Base-by-base conservation (phyloP, 2,113 vertebrate species). In the Fulica atra region DNA sequence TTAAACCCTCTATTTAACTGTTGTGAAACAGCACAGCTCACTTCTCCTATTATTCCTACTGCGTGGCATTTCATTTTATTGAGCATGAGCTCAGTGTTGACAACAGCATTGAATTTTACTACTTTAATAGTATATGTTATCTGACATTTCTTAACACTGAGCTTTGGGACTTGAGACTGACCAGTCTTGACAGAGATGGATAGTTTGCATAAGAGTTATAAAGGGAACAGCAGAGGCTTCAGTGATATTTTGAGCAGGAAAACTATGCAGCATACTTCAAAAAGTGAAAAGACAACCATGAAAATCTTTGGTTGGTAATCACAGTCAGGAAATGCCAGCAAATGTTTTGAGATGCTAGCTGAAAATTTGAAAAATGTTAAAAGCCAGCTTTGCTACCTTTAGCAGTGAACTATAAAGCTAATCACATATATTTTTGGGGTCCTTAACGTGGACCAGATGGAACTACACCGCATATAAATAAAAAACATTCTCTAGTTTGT, bases 291-390 rank as follows among this genome's bases (percentile, higher is more conserved):
- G 80, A 79, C 57, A 66, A 54, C 61, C 36, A 78, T 60, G 25
- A 44, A 84, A 93, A 84, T 89, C 59, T 86, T 94, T 28, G 65
- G 78, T 88, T 87, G 88, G 57, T 93, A 86, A 35, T 79, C 95
- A 93, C 1, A 86, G 53, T 77, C 70, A 81, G 60, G 72, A 96
- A 93, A 94, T 92, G 79, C 81, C 74, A 66, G 88, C 92, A 90
- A 92, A 60, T 94, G 73, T 65, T 89, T 96, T 66, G 80, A 96
- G 92, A 96, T 80, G 81, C 88, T 80, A 92, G 92, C 82, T 78
- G 89, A 89, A 97, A 96, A 96, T 93, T 89, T 93, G 86, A 95
- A 95, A 92, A 87, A 89, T 93, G 96, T 79, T 92, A 92, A 97
- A 95, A 87, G 83, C 44, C 86, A 90, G 92, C 81, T 94, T 90